Base-by-base conservation (phyloP, 2,113 vertebrate species). In the Eira barbara region DNA sequence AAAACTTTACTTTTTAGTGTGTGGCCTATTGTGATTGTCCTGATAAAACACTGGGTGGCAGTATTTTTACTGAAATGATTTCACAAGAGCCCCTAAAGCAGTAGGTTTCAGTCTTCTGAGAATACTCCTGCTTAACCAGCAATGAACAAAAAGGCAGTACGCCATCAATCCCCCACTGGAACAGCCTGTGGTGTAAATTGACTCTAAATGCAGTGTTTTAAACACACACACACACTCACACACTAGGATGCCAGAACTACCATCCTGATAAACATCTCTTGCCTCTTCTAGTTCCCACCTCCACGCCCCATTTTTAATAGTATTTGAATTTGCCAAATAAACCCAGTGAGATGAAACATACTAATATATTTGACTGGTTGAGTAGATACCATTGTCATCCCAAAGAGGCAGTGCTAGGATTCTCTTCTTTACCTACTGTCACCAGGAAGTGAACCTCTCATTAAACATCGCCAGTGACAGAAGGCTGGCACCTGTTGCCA, bases 31-130 rank as follows among this genome's bases (percentile, higher is more conserved):
- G 7, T 86, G 65, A 76, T 79, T 83, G n/a, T 83, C 83, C 85
- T 73, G 36, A 52, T 59, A 52, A 73, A 73, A 88, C 92, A 80
- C 89, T 49, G 34, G 97, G 67, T 93, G 94, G 97, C 96, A 95
- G 69, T 93, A 34, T 93, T 96, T 97, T 90, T 31, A 87, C 57
- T 59, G 74, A 91, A 86, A 94, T 89, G 9, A 47, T 92, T 94
- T 92, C 59, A 57, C 45, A 92, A 76, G n/a, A 8, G 23, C 18
- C 0, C n/a, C 3, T 42, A 23, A 89, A 34, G 5, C 21, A 49
- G 21, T 39, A 91, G 3, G 52, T 29, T 92, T 89, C 15, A 20
- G 49, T 74, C 65, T 81, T 74, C 18, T 73, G 59, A 89, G 27
- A 95, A 88, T 14, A 88, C 65, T 47, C 4, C 17, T n/a, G 1